Evolutionary conservation across 2,888 invertebrate genomes (phyloP).

Genomic region (Eupeodes luniger): DNA sequence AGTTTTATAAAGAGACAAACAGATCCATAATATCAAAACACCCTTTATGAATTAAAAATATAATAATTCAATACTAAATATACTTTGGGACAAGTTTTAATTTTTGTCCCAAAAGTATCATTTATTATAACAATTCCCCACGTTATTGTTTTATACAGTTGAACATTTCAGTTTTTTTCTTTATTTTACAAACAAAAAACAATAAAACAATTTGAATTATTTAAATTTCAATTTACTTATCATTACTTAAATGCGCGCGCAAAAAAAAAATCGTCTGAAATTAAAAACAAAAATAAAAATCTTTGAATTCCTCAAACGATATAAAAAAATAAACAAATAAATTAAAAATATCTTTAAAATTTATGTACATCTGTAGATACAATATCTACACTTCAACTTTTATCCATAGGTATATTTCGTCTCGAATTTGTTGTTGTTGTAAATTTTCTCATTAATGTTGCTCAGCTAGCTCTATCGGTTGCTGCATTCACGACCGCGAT

Average conservation of each 20-base stretch:
- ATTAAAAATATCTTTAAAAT: slow-evolving; percentile 72
- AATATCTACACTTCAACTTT: no score
- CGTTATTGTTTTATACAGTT: background rate
- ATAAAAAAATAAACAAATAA: slow-evolving; percentile 72
- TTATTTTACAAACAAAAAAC: slow-evolving; percentile 10
- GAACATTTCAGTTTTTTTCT: background rate
- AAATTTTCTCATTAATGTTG: slow-evolving; percentile 38
- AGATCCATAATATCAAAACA: background rate
- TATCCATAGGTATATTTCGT: slow-evolving; percentile 3
- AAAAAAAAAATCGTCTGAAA: slow-evolving; percentile 33
- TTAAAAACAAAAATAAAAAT: slow-evolving; percentile 38
- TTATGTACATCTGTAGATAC: slow-evolving; percentile 3
- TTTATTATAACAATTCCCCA: background rate
- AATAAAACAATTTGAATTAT: slow-evolving; percentile 54
- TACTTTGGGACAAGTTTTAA: slow-evolving; percentile 1
- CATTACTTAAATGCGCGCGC: slow-evolving; percentile 10
- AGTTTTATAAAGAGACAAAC: no score
- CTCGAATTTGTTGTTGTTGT: slow-evolving; percentile 30
- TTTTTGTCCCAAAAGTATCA: slow-evolving; percentile 1
- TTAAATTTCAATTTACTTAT: slow-evolving; percentile 37
- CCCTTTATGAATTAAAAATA: background rate
- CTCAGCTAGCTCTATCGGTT: background rate
- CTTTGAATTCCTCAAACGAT: slow-evolving; percentile 59
- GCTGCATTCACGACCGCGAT: slow-evolving; percentile 12
- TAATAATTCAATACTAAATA: background rate